phyloP scores from a whole-genome alignment of 2,797 vertebrate genomes.

The Labeo calbasu region DNA sequence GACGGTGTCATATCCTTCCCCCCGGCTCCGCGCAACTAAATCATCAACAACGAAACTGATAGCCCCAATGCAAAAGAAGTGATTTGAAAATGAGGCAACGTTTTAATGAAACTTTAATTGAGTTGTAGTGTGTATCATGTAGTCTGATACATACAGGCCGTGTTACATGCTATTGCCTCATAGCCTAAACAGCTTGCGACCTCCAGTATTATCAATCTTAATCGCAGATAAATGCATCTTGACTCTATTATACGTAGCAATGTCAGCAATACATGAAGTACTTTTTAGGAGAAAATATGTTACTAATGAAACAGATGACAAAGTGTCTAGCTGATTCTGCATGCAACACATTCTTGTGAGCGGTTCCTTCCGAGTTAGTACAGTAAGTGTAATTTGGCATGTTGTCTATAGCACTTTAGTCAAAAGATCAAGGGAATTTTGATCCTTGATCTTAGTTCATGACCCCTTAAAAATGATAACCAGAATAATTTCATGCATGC shows the following conservation, averaged over 20 bases:
- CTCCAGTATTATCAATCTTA: conserved; percentile 13
- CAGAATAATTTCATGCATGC: neutral
- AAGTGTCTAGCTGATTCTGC: neutral
- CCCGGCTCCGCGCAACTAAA: neutral
- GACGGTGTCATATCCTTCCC: conserved; percentile 31
- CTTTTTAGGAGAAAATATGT: neutral
- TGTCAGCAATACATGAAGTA: neutral
- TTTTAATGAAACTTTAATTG: conserved; percentile 49
- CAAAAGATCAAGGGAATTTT: too few species aligned
- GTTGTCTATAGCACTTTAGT: neutral
- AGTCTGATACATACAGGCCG: conserved; percentile 10
- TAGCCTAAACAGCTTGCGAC: conserved; percentile 23
- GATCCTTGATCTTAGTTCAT: too few species aligned
- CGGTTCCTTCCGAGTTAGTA: neutral
- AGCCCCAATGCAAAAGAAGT: conserved; percentile 29
- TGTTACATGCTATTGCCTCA: conserved; percentile 44
- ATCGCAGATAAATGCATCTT: conserved; percentile 10
- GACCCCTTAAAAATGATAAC: too few species aligned
- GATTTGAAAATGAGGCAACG: conserved; percentile 47
- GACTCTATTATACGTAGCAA: neutral
- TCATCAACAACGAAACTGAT: conserved; percentile 41
- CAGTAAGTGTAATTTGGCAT: neutral
- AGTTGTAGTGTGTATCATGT: conserved; percentile 24
- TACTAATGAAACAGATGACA: neutral
- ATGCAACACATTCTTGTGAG: neutral